Evolutionary conservation across 2,113 vertebrate genomes (phyloP), one percentile per base, ranked within the genome.

Genomic region (Chaetorhynchus papuensis): DNA sequence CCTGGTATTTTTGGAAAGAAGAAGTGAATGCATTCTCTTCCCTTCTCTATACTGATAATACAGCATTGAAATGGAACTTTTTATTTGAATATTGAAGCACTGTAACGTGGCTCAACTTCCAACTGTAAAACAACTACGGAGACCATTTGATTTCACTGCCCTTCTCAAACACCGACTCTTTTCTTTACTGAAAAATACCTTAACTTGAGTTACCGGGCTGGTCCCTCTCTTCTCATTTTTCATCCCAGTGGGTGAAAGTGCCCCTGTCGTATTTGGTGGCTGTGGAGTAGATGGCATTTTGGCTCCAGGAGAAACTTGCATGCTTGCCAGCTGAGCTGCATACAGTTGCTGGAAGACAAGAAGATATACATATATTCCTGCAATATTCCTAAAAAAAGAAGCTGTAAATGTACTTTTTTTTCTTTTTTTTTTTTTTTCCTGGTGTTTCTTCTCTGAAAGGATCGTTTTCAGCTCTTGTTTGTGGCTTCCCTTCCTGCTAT

Each of bases 271-370:
- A 96, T 98, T 99, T 96, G 98, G 98, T 86, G 98, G 98, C 98
- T 99, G 99, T 85, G 99, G 99, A 97, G 99, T 99, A 41, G 98
- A 99, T 83, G 99, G 98, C 98, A 99, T 99, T 98, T 99, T 99
- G 98, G 99, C 98, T 98, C 99, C 99, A 93, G 99, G 99, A 97
- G 99, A 99, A 98, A 99, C 98, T 98, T 99, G 99, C 99, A 99
- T 99, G 98, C 98, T 99, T 98, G 99, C 99, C 97, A 99, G 98
- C 98, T 99, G 99, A 97, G 99, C 99, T 75, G 99, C 99, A 94
- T 99, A 99, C 97, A 99, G 98, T 98, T 99, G 99, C 99, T 99
- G 98, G 92, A 98, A 98, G 96, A 98, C 72, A 98, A 97, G 96
- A 97, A 95, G 87, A 97, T 96, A 97, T 96, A 98, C 77, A 92